A percentile compares a stretch with the other conserved stretches of the same genome.
These are phyloP conservation scores for Istiophorus platypterus DNA, from an alignment of 2,113 vertebrate species.

Conservation along the genomic window DNA sequence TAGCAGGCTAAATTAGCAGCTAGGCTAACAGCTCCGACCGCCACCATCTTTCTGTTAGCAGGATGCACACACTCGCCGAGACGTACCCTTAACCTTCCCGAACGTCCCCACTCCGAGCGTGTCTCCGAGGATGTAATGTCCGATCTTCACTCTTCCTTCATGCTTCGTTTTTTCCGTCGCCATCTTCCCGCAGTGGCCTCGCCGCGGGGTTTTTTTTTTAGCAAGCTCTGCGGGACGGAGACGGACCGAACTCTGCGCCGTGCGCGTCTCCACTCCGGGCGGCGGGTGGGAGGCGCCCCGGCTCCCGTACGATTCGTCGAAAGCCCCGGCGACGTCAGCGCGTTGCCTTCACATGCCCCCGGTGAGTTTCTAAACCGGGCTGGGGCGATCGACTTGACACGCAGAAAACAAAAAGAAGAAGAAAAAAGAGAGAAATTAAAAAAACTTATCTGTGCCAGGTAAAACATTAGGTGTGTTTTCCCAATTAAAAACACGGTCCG, in stretches of 20 bases:
- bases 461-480: not conserved
- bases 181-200: conserved; percentile 93
- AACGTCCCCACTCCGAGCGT: conserved; percentile 97
- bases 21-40: conserved; percentile 50
- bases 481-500: not conserved
- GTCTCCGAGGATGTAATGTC: conserved; percentile 95
- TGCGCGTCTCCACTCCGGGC: conserved; percentile 41
- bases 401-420: not conserved
- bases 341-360: conserved; percentile 51
- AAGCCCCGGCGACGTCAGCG: conserved; percentile 32
- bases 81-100: conserved; percentile 96
- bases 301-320: conserved; percentile 51
- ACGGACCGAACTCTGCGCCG: conserved; percentile 58
- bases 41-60: conserved; percentile 55
- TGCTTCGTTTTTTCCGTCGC: conserved; percentile 96
- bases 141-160: conserved; percentile 97
- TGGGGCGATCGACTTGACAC: not conserved
- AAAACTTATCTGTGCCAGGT: not conserved
- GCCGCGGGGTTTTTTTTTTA: conserved; percentile 82
- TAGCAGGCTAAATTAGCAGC: conserved; percentile 55
- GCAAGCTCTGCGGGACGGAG: conserved; percentile 66
- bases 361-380: not conserved
- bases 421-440: too few relatives aligned
- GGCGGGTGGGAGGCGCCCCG: conserved; percentile 41
- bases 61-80: conserved; percentile 22